Evolutionary conservation across 1,140 invertebrate genomes (phyloP), one percentile per base, ranked within the genome.

Genomic region (Drosophila dunni): DNA sequence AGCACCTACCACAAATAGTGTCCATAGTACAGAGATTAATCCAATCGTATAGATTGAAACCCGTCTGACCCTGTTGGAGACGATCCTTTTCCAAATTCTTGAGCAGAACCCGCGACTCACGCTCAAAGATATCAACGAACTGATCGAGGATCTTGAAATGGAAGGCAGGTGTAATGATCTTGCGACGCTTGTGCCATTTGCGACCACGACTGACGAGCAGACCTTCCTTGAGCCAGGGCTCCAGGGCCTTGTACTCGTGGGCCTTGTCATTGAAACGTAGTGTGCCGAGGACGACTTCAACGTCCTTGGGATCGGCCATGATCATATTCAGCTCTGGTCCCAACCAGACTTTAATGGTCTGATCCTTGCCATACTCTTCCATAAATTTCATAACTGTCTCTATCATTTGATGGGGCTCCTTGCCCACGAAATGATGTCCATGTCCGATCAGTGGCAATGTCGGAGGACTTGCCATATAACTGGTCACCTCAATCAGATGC

Each of bases 131-230:
- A 89, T 93, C 81, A 76, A 94, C 90, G 94, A 97, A 98, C 78
- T 95, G 94, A 54, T 97, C 95, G 2, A 98, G 92, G 57, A 98
- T 97, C 81, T 95, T 95, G 82, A 97, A 97, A 92, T 98, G 97
- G 89, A 98, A 98, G 0, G 97, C 95, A 7, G 97, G 97, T 1
- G 96, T 96, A 7, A 98, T 93, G 53, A 98, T 93, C 92, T 96
- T 97, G 15, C 97, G 93, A n/a, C 96, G 93, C 11, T 93, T 92
- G 50, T 94, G 94, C 97, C 97, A 98, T 89, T 97, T 96, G 13
- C 91, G 77, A 38, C 94, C 94, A 0, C 90, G 76, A 75, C 94
- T 94, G 17, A 95, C 94, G 1, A 97, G 92, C 1, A 97, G 92
- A 17, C 96, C 96, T 56, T 95, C 94, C 36, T 94, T 95, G 3